These are phyloP conservation scores for Asbolus verrucosus DNA, from an alignment of 1,140 invertebrate species.

Conservation along the genomic window DNA sequence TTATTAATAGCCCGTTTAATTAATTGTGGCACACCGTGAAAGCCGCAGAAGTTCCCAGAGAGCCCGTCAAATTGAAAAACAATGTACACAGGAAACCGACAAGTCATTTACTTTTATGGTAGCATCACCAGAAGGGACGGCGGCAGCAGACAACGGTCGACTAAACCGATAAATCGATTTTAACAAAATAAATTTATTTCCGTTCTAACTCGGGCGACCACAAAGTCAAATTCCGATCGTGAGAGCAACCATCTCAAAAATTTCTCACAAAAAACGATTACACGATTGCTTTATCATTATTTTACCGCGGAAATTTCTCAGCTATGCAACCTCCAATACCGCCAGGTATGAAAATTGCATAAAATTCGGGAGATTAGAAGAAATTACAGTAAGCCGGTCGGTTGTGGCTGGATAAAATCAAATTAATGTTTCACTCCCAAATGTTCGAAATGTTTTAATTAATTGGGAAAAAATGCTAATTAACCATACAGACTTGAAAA, in stretches of 20 bases:
- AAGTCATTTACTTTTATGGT: conserved; percentile 10
- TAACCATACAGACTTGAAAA: not conserved
- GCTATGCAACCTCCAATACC: conserved; percentile 15
- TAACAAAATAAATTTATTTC: conserved; percentile 38
- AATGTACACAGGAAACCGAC: conserved; percentile 14
- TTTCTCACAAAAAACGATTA: conserved; percentile 22
- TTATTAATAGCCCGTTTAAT: conserved; percentile 6
- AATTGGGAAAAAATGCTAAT: conserved; percentile 3
- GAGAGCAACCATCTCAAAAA: conserved; percentile 22
- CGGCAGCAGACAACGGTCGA: conserved; percentile 1
- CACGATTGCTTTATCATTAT: too few relatives aligned
- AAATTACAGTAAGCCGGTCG: not conserved
- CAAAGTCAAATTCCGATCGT: conserved; percentile 8
- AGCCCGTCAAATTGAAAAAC: conserved; percentile 19
- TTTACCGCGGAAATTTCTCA: too few relatives aligned
- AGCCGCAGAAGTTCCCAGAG: conserved; percentile 6
- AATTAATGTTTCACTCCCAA: not conserved
- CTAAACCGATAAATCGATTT: conserved; percentile 36
- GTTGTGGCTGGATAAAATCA: not conserved
- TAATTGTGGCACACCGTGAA: conserved; percentile 12
- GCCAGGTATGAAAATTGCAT: not conserved
- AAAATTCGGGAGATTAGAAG: not conserved
- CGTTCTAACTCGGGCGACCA: conserved; percentile 5
- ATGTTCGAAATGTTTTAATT: not conserved
- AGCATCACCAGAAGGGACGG: conserved; percentile 10